phyloP scores from a whole-genome alignment of 2,797 vertebrate genomes.

The Mormyrus proboscirostris region DNA sequence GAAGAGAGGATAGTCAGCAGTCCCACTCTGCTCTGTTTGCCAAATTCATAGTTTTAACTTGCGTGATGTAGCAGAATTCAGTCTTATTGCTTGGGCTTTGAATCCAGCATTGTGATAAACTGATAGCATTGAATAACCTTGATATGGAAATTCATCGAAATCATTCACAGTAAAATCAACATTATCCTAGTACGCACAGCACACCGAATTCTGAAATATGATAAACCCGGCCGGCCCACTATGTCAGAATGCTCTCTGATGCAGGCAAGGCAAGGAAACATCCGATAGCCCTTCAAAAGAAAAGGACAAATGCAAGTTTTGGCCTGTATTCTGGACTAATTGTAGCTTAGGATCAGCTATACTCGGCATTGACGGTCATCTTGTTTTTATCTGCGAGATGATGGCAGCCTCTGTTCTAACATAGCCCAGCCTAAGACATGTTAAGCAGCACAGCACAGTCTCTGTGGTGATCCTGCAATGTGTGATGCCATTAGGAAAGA shows the following conservation, averaged over 20 bases:
- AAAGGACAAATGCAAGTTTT: background rate
- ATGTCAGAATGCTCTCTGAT: background rate
- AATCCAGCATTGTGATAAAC: background rate
- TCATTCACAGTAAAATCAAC: background rate
- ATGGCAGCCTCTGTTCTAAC: background rate
- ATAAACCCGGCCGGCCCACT: background rate
- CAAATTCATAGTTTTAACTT: background rate
- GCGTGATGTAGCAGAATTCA: background rate
- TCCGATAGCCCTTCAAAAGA: background rate
- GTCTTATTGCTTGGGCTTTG: background rate
- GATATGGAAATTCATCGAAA: background rate
- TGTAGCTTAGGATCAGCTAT: conserved; percentile 14
- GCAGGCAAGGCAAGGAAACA: background rate
- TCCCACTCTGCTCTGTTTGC: background rate
- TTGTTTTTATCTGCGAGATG: background rate
- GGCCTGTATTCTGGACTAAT: background rate
- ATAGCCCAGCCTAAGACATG: background rate
- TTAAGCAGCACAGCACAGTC: background rate
- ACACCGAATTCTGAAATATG: background rate
- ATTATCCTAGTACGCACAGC: background rate
- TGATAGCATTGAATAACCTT: background rate
- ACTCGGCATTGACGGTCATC: background rate
- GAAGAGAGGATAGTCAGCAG: background rate
- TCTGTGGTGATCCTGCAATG: conserved; percentile 23
- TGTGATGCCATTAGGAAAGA: conserved; percentile 26